phyloP scores from a whole-genome alignment of 1,140 invertebrate species.

The Antheraea mylitta region DNA sequence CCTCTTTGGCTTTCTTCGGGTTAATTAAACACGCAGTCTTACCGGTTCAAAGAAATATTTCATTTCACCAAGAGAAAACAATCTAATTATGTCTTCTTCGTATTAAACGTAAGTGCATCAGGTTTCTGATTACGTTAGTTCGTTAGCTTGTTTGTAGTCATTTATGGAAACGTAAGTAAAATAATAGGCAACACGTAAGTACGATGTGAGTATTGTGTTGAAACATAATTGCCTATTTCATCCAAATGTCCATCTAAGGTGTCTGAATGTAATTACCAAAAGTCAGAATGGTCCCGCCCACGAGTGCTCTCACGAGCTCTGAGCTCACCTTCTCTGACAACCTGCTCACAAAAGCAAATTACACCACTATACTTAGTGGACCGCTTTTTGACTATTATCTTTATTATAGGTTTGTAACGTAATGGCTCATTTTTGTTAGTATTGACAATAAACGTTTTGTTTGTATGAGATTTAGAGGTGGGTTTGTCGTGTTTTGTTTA shows the following conservation, averaged over 20 bases:
- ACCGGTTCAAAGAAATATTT: too few species aligned
- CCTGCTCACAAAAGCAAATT: constrained; percentile 73
- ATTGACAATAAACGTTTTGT: constrained; percentile 54
- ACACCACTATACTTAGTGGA: constrained; percentile 62
- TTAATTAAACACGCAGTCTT: too few species aligned
- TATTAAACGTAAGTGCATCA: background rate
- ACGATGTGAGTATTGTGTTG: constrained; percentile 51
- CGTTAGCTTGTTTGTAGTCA: constrained; percentile 5
- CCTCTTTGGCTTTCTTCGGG: too few species aligned
- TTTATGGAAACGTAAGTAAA: constrained; percentile 30
- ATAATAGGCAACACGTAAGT: constrained; percentile 47
- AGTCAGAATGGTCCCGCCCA: constrained; percentile 73
- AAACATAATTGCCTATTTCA: constrained; percentile 76
- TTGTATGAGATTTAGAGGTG: background rate
- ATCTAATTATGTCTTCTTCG: background rate
- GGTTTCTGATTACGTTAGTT: background rate
- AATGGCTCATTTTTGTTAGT: constrained; percentile 66
- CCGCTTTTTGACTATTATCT: constrained; percentile 69
- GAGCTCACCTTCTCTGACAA: constrained; percentile 65
- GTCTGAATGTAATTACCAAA: constrained; percentile 77
- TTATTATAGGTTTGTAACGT: constrained; percentile 69
- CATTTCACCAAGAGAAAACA: background rate
- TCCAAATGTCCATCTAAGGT: constrained; percentile 74
- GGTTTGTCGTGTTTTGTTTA: constrained; percentile 2
- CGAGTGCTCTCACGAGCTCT: constrained; percentile 58